Evolutionary conservation across 2,888 invertebrate genomes (phyloP).

Genomic region (Napeogenes sylphis): DNA sequence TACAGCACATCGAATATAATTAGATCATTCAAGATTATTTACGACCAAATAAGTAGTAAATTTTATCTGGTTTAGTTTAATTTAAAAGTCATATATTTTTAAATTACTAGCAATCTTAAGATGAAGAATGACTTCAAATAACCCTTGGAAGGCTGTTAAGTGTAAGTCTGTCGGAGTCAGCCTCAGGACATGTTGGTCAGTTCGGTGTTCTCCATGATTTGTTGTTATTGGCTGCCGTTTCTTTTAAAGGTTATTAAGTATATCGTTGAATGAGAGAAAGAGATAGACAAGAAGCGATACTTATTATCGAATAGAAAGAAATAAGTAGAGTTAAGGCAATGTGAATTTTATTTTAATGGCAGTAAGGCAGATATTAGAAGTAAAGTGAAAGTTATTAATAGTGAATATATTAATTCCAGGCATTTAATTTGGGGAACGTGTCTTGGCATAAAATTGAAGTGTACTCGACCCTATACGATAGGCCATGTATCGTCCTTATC

Average conservation of each 20-base stretch:
- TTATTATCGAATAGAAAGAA: too few species aligned
- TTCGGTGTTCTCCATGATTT: conserved; percentile 40
- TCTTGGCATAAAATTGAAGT: conserved; percentile 16
- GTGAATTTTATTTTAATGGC: too few species aligned
- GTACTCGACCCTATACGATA: conserved; percentile 8
- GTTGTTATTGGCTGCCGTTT: conserved; percentile 31
- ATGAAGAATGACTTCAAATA: conserved; percentile 36
- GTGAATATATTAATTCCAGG: background rate
- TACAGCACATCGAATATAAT: too few species aligned
- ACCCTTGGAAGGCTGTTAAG: conserved; percentile 30
- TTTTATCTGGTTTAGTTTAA: conserved; percentile 7
- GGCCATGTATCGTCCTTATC: conserved; percentile 4
- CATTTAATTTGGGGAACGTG: conserved; percentile 8
- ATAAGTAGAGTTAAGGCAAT: too few species aligned
- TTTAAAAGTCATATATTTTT: conserved; percentile 14
- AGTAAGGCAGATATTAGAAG: too few species aligned
- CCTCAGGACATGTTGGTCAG: conserved; percentile 35
- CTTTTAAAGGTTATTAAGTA: conserved; percentile 5
- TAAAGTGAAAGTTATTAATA: background rate
- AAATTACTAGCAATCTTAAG: conserved; percentile 29
- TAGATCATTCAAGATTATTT: background rate
- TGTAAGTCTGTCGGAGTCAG: conserved; percentile 20
- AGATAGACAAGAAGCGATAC: background rate
- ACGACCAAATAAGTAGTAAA: conserved; percentile 2
- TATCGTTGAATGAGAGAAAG: conserved; percentile 2